Conservation (phyloP, 1,140 invertebrate genomes). For the Trichonephila clavata region DNA sequence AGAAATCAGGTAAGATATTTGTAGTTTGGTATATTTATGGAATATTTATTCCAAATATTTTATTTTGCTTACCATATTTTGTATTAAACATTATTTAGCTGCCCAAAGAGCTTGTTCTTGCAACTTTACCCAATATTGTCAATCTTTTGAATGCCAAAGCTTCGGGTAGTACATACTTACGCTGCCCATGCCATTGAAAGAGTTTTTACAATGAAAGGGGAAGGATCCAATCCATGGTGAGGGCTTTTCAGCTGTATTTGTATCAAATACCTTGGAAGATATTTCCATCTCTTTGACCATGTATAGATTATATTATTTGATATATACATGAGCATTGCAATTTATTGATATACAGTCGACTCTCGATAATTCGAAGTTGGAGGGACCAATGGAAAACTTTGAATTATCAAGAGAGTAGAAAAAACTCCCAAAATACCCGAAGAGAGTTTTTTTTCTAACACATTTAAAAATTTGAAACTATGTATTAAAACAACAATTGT, state of each 20-base stretch:
- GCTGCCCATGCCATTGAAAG: slow-evolving; percentile 95
- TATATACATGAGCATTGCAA: too few species aligned
- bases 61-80: neutral
- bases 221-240: slow-evolving; percentile 83
- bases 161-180: slow-evolving; percentile 96
- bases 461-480: too few species aligned
- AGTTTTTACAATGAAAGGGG: slow-evolving; percentile 87
- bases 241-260: slow-evolving; percentile 51
- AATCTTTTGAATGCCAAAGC: slow-evolving; percentile 87
- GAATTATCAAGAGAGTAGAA: too few species aligned
- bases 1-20: slow-evolving; percentile 85
- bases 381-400: too few species aligned
- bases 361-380: too few species aligned
- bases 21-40: neutral
- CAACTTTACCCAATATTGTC: slow-evolving; percentile 89
- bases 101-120: slow-evolving; percentile 88
- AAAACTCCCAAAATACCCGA: too few species aligned
- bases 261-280: too few species aligned
- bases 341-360: too few species aligned
- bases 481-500: too few species aligned
- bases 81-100: slow-evolving; percentile 82
- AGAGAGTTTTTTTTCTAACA: too few species aligned
- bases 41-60: neutral
- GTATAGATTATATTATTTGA: too few species aligned
- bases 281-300: too few species aligned